Evolutionary conservation across 2,888 invertebrate genomes (phyloP).

Genomic region (Panopea generosa): DNA sequence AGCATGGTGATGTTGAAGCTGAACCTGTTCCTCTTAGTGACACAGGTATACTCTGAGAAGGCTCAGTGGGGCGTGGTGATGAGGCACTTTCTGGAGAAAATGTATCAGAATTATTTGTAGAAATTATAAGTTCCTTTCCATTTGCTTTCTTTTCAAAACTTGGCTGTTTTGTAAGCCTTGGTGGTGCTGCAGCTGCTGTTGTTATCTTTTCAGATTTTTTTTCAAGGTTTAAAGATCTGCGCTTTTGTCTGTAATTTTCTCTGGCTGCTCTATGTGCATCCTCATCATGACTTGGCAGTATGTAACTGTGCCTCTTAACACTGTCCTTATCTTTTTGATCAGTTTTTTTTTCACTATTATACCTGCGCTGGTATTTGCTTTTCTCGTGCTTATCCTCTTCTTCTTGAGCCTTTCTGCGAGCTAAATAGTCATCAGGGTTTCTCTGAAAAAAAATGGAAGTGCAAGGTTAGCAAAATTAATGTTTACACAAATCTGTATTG

Average conservation of each 20-base stretch:
- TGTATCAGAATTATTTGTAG: constrained; percentile 46
- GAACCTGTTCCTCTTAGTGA: constrained; percentile 21
- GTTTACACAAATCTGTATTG: too few relatives aligned
- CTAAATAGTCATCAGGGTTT: constrained; percentile 77
- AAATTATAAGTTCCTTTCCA: constrained; percentile 30
- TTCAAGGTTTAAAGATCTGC: constrained; percentile 72
- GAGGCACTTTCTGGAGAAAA: constrained; percentile 58
- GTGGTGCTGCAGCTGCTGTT: constrained; percentile 18
- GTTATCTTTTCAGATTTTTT: constrained; percentile 46
- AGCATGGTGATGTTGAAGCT: constrained; percentile 40
- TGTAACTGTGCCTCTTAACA: constrained; percentile 60
- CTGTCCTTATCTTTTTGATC: constrained; percentile 52
- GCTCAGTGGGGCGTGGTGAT: constrained; percentile 40
- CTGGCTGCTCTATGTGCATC: constrained; percentile 61
- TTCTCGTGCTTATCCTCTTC: constrained; percentile 72
- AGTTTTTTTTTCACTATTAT: constrained; percentile 44
- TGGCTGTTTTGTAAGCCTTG: constrained; percentile 26
- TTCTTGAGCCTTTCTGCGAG: constrained; percentile 69
- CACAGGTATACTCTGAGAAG: neutral
- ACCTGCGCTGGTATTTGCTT: constrained; percentile 65
- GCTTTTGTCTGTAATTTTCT: constrained; percentile 71
- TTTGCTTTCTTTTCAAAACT: constrained; percentile 30
- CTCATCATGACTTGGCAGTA: constrained; percentile 39
- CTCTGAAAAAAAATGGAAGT: constrained; percentile 65
- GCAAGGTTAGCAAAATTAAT: too few relatives aligned